Evolutionary conservation across 2,888 invertebrate species (phyloP).

Genomic region (Gnatocerus cornutus): DNA sequence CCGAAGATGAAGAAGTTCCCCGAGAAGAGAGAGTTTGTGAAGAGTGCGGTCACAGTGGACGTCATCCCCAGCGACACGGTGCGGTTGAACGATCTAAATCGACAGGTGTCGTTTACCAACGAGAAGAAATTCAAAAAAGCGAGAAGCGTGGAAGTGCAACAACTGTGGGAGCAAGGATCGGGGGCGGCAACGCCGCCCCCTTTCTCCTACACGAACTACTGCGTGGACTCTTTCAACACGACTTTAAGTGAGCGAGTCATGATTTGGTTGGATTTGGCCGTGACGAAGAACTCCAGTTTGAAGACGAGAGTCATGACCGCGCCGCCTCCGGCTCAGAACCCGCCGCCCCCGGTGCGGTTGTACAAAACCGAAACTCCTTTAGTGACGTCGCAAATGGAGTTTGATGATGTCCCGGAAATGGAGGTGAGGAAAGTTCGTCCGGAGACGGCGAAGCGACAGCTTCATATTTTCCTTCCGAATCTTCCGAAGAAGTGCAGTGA

Average conservation of each 20-base stretch:
- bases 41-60: constrained; percentile 54
- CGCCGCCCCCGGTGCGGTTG: no score
- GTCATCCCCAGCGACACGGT: constrained; percentile 54
- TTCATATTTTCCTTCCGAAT: constrained; percentile 84
- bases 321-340: neutral
- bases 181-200: constrained; percentile 27
- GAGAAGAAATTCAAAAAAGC: constrained; percentile 50
- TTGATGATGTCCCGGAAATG: constrained; percentile 12
- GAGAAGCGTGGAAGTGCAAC: constrained; percentile 48
- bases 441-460: constrained; percentile 73
- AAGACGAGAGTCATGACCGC: constrained; percentile 37
- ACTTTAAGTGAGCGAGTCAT: constrained; percentile 79
- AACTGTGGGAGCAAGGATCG: neutral
- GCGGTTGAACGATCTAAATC: constrained; percentile 57
- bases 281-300: constrained; percentile 34
- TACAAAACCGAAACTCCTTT: neutral
- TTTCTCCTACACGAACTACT: constrained; percentile 42
- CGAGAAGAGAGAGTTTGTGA: constrained; percentile 9
- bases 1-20: constrained; percentile 12
- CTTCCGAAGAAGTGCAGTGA: constrained; percentile 73
- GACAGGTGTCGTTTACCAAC: constrained; percentile 54
- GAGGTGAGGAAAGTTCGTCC: constrained; percentile 35
- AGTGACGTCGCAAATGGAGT: constrained; percentile 53
- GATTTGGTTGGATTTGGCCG: constrained; percentile 86
- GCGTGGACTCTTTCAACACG: constrained; percentile 30